Conservation (phyloP, 2,113 vertebrate species). For the Silurus glanis region DNA sequence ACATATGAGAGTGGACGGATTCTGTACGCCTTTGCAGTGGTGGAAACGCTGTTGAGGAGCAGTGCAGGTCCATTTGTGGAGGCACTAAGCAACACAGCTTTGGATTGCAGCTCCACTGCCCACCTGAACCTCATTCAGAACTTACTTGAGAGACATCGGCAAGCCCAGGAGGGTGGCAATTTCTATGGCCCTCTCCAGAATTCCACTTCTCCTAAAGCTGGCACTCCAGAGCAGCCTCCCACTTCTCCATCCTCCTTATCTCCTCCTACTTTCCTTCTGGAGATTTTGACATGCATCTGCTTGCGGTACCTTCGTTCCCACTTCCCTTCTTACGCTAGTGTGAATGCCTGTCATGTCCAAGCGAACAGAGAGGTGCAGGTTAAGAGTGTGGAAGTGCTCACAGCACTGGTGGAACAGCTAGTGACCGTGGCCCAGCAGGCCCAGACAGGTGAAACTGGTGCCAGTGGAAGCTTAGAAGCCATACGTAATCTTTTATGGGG, state of each 20-base stretch:
- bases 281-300: slow-evolving; percentile 88
- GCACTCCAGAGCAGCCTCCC: slow-evolving; percentile 79
- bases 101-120: slow-evolving; percentile 88
- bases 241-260: slow-evolving; percentile 77
- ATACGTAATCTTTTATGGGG: slow-evolving; percentile 76
- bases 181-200: slow-evolving; percentile 86
- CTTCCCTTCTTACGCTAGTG: slow-evolving; percentile 83
- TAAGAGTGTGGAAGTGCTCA: slow-evolving; percentile 89
- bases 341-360: slow-evolving; percentile 80
- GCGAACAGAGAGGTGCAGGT: slow-evolving; percentile 94
- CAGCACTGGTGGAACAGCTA: slow-evolving; percentile 80
- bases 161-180: slow-evolving; percentile 82
- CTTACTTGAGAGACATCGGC: slow-evolving; percentile 91
- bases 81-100: slow-evolving; percentile 80
- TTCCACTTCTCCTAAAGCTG: slow-evolving; percentile 61
- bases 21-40: slow-evolving; percentile 84
- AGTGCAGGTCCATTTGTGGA: slow-evolving; percentile 87
- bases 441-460: slow-evolving; percentile 47
- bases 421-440: slow-evolving; percentile 68
- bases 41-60: slow-evolving; percentile 88
- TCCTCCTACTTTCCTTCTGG: slow-evolving; percentile 84
- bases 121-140: slow-evolving; percentile 93
- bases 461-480: slow-evolving; percentile 64
- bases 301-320: slow-evolving; percentile 88
- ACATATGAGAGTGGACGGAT: slow-evolving; percentile 84